Conservation (phyloP, 2,797 vertebrate genomes). For the Diceros bicornis region DNA sequence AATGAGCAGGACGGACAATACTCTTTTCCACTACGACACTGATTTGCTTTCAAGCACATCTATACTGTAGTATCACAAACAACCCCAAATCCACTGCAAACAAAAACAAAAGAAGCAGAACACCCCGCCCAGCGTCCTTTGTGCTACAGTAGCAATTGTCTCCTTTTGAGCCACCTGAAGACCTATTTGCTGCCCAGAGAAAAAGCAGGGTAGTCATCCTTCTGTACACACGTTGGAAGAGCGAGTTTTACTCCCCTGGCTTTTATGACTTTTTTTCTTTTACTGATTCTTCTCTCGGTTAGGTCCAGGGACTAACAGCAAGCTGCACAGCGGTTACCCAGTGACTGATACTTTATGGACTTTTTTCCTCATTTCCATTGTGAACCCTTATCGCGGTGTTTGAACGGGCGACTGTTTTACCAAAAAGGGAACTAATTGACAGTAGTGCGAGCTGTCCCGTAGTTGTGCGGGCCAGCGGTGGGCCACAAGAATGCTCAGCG, state of each 20-base stretch:
- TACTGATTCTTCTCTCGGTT: background rate
- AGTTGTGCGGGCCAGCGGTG: conserved; percentile 25
- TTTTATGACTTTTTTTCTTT: background rate
- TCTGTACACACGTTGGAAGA: background rate
- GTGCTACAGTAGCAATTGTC: background rate
- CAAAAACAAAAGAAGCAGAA: background rate
- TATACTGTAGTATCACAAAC: background rate
- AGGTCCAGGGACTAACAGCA: conserved; percentile 5
- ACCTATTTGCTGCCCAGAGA: background rate
- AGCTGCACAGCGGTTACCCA: background rate
- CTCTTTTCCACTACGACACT: background rate
- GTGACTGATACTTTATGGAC: background rate
- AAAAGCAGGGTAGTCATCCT: background rate
- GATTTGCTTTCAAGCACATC: background rate
- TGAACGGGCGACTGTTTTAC: conserved; percentile 63
- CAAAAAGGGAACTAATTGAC: conserved; percentile 68
- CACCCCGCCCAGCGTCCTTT: background rate
- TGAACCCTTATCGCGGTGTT: conserved; percentile 53
- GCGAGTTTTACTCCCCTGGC: background rate
- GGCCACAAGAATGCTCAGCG: background rate
- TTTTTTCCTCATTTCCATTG: background rate
- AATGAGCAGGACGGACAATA: background rate
- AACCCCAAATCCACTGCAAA: background rate
- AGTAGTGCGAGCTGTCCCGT: background rate
- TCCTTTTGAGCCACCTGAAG: background rate